Evolutionary conservation across 2,113 vertebrate species (phyloP).

Genomic region (Sceloporus undulatus): DNA sequence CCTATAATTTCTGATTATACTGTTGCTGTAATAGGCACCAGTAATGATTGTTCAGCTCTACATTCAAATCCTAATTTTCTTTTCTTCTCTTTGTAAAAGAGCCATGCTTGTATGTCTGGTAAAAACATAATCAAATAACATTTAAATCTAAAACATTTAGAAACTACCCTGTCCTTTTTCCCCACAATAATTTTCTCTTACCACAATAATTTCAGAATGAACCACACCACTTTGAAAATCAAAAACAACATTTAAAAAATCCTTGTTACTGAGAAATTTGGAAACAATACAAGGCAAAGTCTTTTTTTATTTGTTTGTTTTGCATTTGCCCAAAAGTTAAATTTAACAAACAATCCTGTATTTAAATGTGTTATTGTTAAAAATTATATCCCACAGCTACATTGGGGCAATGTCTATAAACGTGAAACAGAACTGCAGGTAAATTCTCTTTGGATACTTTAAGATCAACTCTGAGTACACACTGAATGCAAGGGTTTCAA

Average conservation of each 20-base stretch:
- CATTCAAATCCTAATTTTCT: constrained; percentile 35
- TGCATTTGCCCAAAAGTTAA: constrained; percentile 79
- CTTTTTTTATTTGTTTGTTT: constrained; percentile 73
- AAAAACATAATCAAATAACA: constrained; percentile 27
- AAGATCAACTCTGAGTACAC: constrained; percentile 84
- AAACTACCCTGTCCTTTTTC: constrained; percentile 62
- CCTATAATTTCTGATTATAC: constrained; percentile 51
- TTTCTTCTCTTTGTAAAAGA: constrained; percentile 50
- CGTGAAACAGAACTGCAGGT: constrained; percentile 84
- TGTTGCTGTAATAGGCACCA: constrained; percentile 33
- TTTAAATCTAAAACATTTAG: constrained; percentile 63
- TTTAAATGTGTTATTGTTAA: constrained; percentile 91
- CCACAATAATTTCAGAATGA: constrained; percentile 53
- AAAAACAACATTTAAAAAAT: constrained; percentile 59
- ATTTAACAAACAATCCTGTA: constrained; percentile 87
- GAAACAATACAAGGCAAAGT: constrained; percentile 71
- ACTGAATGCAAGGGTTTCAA: constrained; percentile 83
- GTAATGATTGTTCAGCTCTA: constrained; percentile 1
- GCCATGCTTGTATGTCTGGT: constrained; percentile 29
- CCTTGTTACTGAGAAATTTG: constrained; percentile 76
- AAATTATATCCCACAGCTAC: constrained; percentile 87
- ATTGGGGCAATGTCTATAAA: constrained; percentile 81
- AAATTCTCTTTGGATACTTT: constrained; percentile 87
- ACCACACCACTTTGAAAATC: constrained; percentile 56
- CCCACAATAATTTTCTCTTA: constrained; percentile 64